phyloP scores from a whole-genome alignment of 2,797 vertebrate genomes.

The Rallus crepitans region DNA sequence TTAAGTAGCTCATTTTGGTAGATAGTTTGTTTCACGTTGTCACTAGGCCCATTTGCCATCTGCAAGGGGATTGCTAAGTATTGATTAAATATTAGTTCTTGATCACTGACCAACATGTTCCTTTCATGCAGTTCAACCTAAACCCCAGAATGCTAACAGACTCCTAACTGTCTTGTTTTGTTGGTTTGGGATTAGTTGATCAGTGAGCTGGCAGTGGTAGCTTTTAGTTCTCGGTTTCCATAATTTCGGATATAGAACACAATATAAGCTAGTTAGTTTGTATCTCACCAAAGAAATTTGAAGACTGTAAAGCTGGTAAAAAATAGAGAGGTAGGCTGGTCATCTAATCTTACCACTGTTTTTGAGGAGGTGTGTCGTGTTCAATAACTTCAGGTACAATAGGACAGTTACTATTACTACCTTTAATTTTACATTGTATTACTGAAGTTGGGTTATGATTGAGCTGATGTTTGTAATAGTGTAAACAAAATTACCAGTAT shows the following conservation, averaged over 20 bases:
- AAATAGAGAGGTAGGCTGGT: not conserved
- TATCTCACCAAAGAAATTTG: not conserved
- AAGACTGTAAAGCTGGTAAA: not conserved
- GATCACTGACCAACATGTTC: not conserved
- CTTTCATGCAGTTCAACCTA: not conserved
- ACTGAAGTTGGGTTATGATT: not conserved
- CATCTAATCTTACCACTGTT: not conserved
- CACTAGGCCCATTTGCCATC: not conserved
- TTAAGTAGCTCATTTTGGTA: not conserved
- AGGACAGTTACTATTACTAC: not conserved
- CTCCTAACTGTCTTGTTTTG: too few species aligned
- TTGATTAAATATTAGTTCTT: not conserved
- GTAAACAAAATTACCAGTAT: not conserved
- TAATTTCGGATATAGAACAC: not conserved
- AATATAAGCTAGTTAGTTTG: not conserved
- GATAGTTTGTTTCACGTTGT: accelerated
- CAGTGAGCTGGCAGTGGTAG: not conserved
- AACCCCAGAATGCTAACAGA: too few species aligned
- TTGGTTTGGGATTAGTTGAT: not conserved
- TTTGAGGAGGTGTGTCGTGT: not conserved
- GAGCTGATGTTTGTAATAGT: not conserved
- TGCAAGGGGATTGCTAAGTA: not conserved
- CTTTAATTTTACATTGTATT: not conserved
- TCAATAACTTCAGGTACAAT: not conserved
- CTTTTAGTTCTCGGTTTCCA: not conserved